Evolutionary conservation across 1,140 invertebrate species (phyloP), one percentile per base, ranked within the genome.

Genomic region (Lordiphosa collinella): DNA sequence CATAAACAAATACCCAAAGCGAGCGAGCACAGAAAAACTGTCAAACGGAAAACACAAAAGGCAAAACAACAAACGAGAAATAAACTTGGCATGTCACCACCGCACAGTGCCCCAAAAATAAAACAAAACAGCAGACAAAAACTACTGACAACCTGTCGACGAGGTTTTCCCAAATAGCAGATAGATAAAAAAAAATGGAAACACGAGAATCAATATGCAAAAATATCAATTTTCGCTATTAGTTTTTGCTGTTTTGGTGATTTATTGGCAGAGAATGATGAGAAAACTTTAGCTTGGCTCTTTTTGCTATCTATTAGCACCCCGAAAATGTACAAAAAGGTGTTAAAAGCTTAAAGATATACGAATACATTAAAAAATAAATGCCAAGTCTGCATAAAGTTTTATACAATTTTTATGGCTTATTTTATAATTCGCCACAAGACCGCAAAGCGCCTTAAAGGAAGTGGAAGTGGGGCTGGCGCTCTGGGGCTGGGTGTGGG

Each of bases 341-440:
- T 80, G 76, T 84, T 80, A 80, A 80, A 78, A 76, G 71, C 65
- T 66, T 35, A 50, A 53, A 69, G 48, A 67, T 57, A 76, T 66
- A 79, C 69, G 66, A 75, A 59, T 69, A 69, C 69, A 80, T 69
- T 50, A 67, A 67, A 5, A 36, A 12, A 12, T 13, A 36, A 11
- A 43, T 54, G 60, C 53, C 49, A 70, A 63, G 66, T 72, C 66
- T 80, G 78, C 62, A 73, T 74, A 64, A 76, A 72, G 78, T 82
- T 84, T 76, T 76, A 84, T 82, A 82, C 67, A 58, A 68, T 84
- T 82, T 82, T 82, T 84, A 82, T 84, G 66, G 78, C 58, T 84
- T 82, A 84, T 82, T 82, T 84, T 82, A 84, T 82, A 80, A 80
- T 82, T 80, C 71, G 57, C 55, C 49, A 62, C 78, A 72, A 82